Evolutionary conservation across 2,888 invertebrate genomes (phyloP).

Genomic region (Entomobrya proxima): DNA sequence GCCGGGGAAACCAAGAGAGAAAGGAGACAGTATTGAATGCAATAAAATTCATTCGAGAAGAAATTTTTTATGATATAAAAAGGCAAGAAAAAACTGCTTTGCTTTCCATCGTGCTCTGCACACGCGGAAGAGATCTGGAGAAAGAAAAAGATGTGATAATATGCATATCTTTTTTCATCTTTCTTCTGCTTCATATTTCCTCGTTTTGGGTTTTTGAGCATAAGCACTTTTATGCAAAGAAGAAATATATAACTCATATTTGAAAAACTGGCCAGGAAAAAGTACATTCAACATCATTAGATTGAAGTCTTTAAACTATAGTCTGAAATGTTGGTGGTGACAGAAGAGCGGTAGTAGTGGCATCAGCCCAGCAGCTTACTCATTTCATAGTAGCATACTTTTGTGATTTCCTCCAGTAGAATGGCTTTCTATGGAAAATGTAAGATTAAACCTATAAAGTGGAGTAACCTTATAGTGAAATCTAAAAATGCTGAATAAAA

Average conservation of each 20-base stretch:
- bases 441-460: background rate
- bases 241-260: conserved; percentile 38
- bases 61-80: conserved; percentile 44
- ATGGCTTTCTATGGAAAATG: conserved; percentile 8
- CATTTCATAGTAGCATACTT: conserved; percentile 49
- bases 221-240: conserved; percentile 50
- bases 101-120: too few relatives aligned
- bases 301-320: conserved; percentile 13
- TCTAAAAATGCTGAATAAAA: background rate
- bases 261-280: conserved; percentile 45
- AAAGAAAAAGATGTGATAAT: conserved; percentile 17
- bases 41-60: conserved; percentile 60
- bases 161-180: conserved; percentile 38
- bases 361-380: conserved; percentile 27
- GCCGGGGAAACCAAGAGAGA: background rate
- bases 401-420: conserved; percentile 48
- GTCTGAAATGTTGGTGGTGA: background rate
- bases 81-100: background rate
- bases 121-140: background rate
- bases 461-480: background rate
- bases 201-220: conserved; percentile 56
- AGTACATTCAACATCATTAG: conserved; percentile 39
- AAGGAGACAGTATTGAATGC: conserved; percentile 42
- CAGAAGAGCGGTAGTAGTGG: conserved; percentile 11
- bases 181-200: conserved; percentile 44